phyloP scores from a whole-genome alignment of 1,140 invertebrate genomes.

The Papilio polytes region DNA sequence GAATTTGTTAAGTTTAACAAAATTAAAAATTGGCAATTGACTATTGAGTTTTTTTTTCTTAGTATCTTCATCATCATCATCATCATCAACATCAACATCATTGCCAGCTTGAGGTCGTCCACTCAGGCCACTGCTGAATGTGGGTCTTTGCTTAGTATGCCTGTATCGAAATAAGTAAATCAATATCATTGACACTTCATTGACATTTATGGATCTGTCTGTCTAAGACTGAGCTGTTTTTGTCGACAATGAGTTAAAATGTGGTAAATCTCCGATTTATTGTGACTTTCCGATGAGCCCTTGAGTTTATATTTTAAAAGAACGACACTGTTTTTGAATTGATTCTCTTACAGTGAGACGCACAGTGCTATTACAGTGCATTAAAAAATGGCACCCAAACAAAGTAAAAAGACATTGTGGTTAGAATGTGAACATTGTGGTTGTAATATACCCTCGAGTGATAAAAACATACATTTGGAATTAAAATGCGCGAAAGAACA shows the following conservation, averaged over 20 bases:
- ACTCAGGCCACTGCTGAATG: no score
- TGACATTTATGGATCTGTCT: background rate
- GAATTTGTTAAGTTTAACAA: background rate
- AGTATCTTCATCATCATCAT: no score
- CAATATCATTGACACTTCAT: constrained; percentile 4
- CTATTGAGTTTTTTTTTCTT: background rate
- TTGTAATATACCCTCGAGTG: constrained; percentile 71
- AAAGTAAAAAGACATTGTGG: constrained; percentile 74
- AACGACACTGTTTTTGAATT: background rate
- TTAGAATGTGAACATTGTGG: constrained; percentile 74
- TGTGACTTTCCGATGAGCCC: background rate
- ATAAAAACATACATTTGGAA: constrained; percentile 71
- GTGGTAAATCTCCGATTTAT: background rate
- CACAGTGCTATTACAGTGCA: background rate
- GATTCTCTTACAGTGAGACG: background rate
- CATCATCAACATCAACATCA: no score
- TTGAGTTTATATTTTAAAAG: background rate
- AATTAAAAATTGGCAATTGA: no score
- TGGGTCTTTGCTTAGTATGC: background rate
- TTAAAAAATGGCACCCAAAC: constrained; percentile 69
- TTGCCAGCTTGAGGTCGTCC: no score
- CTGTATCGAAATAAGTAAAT: background rate
- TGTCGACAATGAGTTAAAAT: background rate
- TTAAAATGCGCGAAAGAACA: constrained; percentile 73
- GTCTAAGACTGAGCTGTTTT: background rate